Conservation (phyloP, 2,113 vertebrate genomes). For the Thermophis baileyi region DNA sequence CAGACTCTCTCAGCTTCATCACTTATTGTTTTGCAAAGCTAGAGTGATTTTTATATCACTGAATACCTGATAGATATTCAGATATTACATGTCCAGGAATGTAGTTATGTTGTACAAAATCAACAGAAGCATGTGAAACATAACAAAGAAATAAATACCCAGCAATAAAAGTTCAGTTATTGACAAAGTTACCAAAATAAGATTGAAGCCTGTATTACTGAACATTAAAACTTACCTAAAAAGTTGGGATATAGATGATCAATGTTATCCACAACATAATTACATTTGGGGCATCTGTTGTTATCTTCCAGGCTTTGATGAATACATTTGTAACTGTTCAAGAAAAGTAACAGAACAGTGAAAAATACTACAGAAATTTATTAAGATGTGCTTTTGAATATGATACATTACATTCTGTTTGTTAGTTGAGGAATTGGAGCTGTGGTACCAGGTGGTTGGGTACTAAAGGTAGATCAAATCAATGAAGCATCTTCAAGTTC, state of each 20-base stretch:
- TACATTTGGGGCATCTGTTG: slow-evolving; percentile 98
- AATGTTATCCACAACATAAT: slow-evolving; percentile 97
- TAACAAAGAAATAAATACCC: slow-evolving; percentile 14
- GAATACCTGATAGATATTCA: not conserved
- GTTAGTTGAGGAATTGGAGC: not conserved
- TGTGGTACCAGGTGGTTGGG: not conserved
- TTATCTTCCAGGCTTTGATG: slow-evolving; percentile 97
- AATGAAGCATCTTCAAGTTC: not conserved
- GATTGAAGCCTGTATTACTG: not conserved
- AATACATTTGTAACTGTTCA: slow-evolving; percentile 92
- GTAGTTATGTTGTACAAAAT: not conserved
- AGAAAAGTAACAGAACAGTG: slow-evolving; percentile 28
- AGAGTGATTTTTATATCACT: not conserved
- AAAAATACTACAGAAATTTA: not conserved
- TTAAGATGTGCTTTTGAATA: not conserved
- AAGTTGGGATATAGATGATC: slow-evolving; percentile 99
- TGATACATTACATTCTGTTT: not conserved
- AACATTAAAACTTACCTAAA: slow-evolving; percentile 80
- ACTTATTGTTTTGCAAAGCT: not conserved
- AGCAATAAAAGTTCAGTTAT: not conserved
- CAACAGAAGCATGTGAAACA: not conserved
- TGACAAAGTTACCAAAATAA: not conserved
- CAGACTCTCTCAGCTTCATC: not conserved
- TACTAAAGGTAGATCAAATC: not conserved
- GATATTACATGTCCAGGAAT: not conserved